Evolutionary conservation across 2,797 vertebrate species (phyloP).

Genomic region (Austrolebias charrua): DNA sequence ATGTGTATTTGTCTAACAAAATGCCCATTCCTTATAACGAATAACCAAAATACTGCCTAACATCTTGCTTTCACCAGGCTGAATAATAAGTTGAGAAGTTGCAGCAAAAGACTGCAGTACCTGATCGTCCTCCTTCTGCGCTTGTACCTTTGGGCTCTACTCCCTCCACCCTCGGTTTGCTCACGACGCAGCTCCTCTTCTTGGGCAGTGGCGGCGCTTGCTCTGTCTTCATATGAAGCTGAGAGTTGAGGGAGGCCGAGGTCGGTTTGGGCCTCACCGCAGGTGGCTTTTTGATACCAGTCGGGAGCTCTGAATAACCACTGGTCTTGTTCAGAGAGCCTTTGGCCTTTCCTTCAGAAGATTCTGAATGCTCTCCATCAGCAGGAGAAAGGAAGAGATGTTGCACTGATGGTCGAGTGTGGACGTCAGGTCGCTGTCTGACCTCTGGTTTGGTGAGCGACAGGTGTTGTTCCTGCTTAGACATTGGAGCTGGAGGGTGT

Average conservation of each 20-base stretch:
- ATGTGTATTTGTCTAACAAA: no score
- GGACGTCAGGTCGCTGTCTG: slow-evolving; percentile 64
- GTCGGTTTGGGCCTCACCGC: slow-evolving; percentile 73
- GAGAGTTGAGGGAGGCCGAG: rapidly evolving
- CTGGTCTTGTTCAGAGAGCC: slow-evolving; percentile 68
- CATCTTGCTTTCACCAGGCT: neutral
- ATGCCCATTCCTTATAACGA: no score
- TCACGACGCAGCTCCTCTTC: slow-evolving; percentile 61
- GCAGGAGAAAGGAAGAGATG: slow-evolving; percentile 18
- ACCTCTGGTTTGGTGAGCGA: slow-evolving; percentile 45
- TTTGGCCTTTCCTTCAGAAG: slow-evolving; percentile 71
- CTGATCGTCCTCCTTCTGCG: slow-evolving; percentile 68
- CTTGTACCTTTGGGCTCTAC: slow-evolving; percentile 27
- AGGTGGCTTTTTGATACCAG: slow-evolving; percentile 47
- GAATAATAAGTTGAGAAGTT: neutral
- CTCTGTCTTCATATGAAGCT: neutral
- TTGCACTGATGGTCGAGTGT: slow-evolving; percentile 46
- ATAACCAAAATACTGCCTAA: no score
- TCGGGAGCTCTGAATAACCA: neutral
- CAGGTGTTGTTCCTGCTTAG: slow-evolving; percentile 53
- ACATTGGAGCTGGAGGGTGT: slow-evolving; percentile 63
- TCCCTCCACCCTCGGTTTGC: slow-evolving; percentile 10
- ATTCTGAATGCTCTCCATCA: slow-evolving; percentile 4
- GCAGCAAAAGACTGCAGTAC: slow-evolving; percentile 46
- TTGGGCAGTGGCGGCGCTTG: slow-evolving; percentile 72